Conservation (phyloP, 2,797 vertebrate species). For the Enoplosus armatus region DNA sequence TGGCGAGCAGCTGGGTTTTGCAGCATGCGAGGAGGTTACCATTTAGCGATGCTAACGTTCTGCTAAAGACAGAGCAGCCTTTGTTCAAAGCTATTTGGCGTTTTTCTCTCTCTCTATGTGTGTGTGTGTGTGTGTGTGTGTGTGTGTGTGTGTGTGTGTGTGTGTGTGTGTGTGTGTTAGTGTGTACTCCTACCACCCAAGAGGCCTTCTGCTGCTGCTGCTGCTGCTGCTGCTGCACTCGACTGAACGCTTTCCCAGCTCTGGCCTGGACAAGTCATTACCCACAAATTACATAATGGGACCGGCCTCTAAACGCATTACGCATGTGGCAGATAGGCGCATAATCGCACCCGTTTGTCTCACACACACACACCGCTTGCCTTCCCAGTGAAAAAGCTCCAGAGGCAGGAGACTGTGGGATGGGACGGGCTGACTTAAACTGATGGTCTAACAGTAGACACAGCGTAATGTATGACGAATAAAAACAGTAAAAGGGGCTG, state of each 20-base stretch:
- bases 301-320: conserved; percentile 55
- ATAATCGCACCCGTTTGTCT: conserved; percentile 69
- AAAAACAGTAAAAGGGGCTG: neutral
- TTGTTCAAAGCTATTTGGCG: conserved; percentile 41
- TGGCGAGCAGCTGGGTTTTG: no score
- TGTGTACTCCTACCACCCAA: conserved; percentile 43
- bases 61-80: conserved; percentile 21
- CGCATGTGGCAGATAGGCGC: conserved; percentile 45
- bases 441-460: neutral
- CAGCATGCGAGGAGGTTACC: neutral
- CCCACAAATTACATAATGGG: conserved; percentile 68
- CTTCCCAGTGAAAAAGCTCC: conserved; percentile 35
- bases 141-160: conserved; percentile 15
- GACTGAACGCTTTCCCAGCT: conserved; percentile 47
- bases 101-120: no score
- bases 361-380: conserved; percentile 55
- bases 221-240: conserved; percentile 18
- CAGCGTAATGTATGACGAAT: neutral
- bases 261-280: conserved; percentile 72
- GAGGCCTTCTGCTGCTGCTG: conserved; percentile 13
- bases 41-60: neutral
- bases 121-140: conserved; percentile 16
- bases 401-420: conserved; percentile 36
- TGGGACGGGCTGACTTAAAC: conserved; percentile 2
- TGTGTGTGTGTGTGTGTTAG: conserved; percentile 15